Evolutionary conservation across 2,797 vertebrate species (phyloP), one percentile per base, ranked within the genome.

Genomic region (Scyliorhinus canicula): DNA sequence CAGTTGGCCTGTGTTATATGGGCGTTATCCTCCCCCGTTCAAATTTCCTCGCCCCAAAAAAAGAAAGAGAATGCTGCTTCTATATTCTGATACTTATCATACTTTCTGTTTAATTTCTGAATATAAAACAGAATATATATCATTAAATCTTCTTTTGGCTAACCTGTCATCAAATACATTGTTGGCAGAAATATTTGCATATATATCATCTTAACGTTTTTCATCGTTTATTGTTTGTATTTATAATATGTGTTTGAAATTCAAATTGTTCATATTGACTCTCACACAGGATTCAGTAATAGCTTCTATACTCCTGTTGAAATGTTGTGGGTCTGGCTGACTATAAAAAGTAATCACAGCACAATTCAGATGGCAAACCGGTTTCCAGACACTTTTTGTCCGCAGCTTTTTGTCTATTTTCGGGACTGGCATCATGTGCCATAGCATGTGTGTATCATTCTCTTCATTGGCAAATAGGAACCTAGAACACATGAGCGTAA

Each of bases 221-320:
- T 63, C 57, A 40, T 65, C 65, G 88, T 91, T 91, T 91, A 65
- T 91, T 91, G 88, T 91, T 91, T 91, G 57, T 60, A n/a, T 91
- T 63, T 65, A 65, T 91, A 91, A 91, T 65, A 65, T 91, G 60
- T 24, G 44, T 91, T 91, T 91, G 88, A 91, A 91, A 91, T 91
- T 91, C 88, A 91, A 91, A 91, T 91, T 91, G 57, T 65, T 44
- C 88, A 91, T 65, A 65, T 91, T 91, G 88, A 91, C 88, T 91
- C 88, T 65, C n/a, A 44, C 44, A 40, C n/a, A 9, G 44, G 57
- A 63, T 91, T 65, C 88, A 91, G 88, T 65, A 91, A 91, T 91
- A 65, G 40, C 88, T 65, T 91, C 35, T 44, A 60, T 91, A 44
- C 88, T 91, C 57, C n/a, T 28, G 14, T 60, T 40, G 35, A 65